Evolutionary conservation across 2,888 invertebrate species (phyloP).

Genomic region (Orthonychiurus folsomi): DNA sequence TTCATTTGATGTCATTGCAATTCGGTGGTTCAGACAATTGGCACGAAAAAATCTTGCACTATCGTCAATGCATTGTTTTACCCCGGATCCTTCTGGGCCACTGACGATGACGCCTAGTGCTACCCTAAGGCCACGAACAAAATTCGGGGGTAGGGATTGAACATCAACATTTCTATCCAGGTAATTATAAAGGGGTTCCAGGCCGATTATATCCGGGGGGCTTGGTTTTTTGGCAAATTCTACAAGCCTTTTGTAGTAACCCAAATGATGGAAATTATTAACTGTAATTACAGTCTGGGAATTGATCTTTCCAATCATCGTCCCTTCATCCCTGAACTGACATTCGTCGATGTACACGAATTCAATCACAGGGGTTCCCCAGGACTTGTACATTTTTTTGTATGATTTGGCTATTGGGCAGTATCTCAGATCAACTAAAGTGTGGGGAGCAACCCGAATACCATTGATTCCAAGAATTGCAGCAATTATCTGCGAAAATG

Average conservation of each 20-base stretch:
- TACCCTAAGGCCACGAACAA: slow-evolving; percentile 5
- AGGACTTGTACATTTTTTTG: slow-evolving; percentile 1
- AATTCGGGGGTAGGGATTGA: slow-evolving; percentile 12
- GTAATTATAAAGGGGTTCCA: slow-evolving; percentile 22
- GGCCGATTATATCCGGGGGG: slow-evolving; percentile 15
- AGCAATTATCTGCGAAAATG: slow-evolving; percentile 30
- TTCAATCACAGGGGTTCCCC: slow-evolving; percentile 16
- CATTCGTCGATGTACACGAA: slow-evolving; percentile 33
- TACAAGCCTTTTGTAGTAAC: slow-evolving; percentile 22
- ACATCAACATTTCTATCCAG: slow-evolving; percentile 19
- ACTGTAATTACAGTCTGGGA: slow-evolving; percentile 31
- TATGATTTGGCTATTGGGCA: slow-evolving; percentile 26
- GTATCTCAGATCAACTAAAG: slow-evolving; percentile 26
- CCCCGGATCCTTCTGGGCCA: slow-evolving; percentile 54
- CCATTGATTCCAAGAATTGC: slow-evolving; percentile 30
- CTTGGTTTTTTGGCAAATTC: slow-evolving; percentile 2
- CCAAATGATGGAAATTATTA: slow-evolving; percentile 24
- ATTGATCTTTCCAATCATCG: slow-evolving; percentile 26
- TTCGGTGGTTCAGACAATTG: slow-evolving; percentile 44
- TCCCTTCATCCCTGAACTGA: slow-evolving; percentile 13
- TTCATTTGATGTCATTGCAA: slow-evolving; percentile 11
- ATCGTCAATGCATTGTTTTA: slow-evolving; percentile 50
- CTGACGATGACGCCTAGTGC: slow-evolving; percentile 44
- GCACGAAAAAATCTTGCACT: slow-evolving; percentile 47
- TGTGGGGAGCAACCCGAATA: slow-evolving; percentile 19